Percentiles rank a stretch among this genome's conserved stretches.
These are phyloP conservation scores for Charina bottae DNA, from an alignment of 2,113 vertebrate genomes.

Conservation along the genomic window DNA sequence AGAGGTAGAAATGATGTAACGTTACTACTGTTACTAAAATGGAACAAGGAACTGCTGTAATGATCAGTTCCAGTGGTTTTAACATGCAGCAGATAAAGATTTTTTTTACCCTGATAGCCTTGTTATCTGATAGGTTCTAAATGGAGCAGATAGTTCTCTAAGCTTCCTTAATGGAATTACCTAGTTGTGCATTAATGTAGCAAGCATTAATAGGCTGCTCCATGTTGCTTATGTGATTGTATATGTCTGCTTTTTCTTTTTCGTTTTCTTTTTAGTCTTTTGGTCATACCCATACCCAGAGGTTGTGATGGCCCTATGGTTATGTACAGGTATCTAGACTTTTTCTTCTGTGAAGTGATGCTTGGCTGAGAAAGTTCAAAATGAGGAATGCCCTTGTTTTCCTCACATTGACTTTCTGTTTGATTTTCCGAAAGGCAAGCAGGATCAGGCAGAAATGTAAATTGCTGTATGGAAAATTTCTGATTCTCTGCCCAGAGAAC, in stretches of 20 bases:
- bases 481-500: background rate
- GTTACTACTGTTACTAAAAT: background rate
- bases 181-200: background rate
- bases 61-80: background rate
- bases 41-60: background rate
- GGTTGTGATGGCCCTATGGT: fast-evolving
- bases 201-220: constrained; percentile 20
- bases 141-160: background rate
- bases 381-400: background rate
- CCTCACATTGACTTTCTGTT: fast-evolving
- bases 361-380: background rate
- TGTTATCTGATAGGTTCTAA: constrained; percentile 39
- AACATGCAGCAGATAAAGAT: constrained; percentile 28
- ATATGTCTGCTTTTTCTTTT: background rate
- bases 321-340: background rate
- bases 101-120: background rate
- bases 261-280: background rate
- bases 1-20: background rate
- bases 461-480: background rate
- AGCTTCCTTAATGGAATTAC: constrained; percentile 18
- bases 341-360: background rate
- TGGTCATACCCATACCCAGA: fast-evolving
- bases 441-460: fast-evolving
- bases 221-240: fast-evolving
- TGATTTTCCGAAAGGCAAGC: constrained; percentile 4